Conservation (phyloP, 2,797 vertebrate species). For the Orestias chungarensis region DNA sequence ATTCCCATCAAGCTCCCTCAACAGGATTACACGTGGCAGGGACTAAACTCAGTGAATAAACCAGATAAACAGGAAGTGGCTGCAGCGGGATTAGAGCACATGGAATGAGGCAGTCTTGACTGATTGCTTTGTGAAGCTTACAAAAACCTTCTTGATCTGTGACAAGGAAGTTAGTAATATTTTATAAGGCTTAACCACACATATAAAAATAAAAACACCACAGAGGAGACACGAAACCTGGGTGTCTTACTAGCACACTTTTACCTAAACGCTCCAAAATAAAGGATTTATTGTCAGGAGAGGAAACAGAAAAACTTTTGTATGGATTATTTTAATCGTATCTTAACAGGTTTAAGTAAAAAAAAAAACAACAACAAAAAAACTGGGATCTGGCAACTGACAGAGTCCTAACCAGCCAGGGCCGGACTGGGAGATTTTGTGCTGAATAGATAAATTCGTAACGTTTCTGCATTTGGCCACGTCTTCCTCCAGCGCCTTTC, state of each 20-base stretch:
- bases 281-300: neutral
- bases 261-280: neutral
- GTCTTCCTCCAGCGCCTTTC: no score
- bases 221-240: neutral
- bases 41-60: slow-evolving; percentile 26
- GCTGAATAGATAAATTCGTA: no score
- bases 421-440: no score
- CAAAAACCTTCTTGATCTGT: slow-evolving; percentile 31
- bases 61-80: slow-evolving; percentile 36
- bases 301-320: neutral
- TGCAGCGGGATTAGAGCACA: slow-evolving; percentile 41
- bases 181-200: neutral
- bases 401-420: no score
- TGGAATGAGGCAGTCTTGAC: slow-evolving; percentile 18
- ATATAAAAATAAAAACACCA: neutral
- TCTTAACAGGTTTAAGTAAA: no score
- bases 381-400: no score
- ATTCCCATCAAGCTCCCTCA: slow-evolving; percentile 18
- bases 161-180: slow-evolving; percentile 18
- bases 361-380: no score
- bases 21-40: slow-evolving; percentile 40
- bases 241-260: neutral
- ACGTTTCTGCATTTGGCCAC: no score
- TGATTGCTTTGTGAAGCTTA: slow-evolving; percentile 23
- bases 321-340: no score